Conservation (phyloP, 1,140 invertebrate species). For the Sesamia nonagrioides region DNA sequence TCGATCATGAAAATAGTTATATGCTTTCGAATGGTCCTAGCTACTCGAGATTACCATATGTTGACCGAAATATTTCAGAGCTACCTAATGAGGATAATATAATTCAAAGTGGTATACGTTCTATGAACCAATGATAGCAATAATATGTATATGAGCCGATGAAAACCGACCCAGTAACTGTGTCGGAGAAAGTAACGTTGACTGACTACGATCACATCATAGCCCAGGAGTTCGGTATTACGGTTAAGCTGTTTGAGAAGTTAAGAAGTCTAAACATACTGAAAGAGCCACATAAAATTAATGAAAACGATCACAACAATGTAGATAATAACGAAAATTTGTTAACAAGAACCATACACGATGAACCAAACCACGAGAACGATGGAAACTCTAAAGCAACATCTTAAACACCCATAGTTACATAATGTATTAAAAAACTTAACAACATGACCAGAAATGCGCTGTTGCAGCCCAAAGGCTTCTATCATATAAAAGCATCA, state of each 20-base stretch:
- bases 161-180: too few species aligned
- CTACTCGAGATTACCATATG: too few species aligned
- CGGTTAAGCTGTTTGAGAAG: neutral
- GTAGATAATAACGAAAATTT: neutral
- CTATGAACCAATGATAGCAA: neutral
- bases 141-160: too few species aligned
- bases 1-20: neutral
- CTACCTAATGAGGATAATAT: too few species aligned
- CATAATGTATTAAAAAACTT: too few species aligned
- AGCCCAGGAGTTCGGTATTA: constrained; percentile 1
- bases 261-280: constrained; percentile 9
- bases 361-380: neutral
- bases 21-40: too few species aligned
- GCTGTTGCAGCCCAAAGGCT: neutral
- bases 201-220: constrained; percentile 16
- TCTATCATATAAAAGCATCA: neutral
- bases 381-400: neutral
- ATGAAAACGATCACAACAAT: neutral
- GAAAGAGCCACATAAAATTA: constrained; percentile 1
- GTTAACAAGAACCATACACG: too few species aligned
- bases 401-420: neutral
- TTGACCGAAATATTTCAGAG: too few species aligned
- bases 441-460: neutral
- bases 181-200: too few species aligned
- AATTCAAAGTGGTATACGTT: neutral